These are phyloP conservation scores for Spheniscus mendiculus DNA, from an alignment of 2,113 vertebrate genomes.

Conservation along the genomic window DNA sequence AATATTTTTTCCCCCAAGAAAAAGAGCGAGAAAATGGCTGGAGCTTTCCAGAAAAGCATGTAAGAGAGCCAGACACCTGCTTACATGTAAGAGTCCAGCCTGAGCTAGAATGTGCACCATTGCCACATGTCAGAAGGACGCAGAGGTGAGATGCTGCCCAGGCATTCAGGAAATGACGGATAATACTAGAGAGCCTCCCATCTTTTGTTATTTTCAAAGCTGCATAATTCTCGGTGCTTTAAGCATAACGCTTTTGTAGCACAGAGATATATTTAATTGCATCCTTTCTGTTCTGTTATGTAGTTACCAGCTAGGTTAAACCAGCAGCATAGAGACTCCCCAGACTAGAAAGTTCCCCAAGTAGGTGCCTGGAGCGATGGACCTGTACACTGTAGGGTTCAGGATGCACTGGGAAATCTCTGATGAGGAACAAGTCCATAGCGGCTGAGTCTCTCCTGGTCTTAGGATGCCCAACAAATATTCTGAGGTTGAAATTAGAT, in stretches of 20 bases:
- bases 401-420: not conserved
- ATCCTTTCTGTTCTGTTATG: not conserved
- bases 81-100: not conserved
- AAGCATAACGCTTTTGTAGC: not conserved
- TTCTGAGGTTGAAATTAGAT: not conserved
- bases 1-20: not conserved
- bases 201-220: not conserved
- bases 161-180: not conserved
- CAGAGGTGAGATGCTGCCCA: not conserved
- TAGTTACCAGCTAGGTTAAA: not conserved
- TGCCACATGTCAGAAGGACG: not conserved
- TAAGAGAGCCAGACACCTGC: not conserved
- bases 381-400: not conserved
- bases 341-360: not conserved
- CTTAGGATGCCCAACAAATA: not conserved
- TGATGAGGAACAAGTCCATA: not conserved
- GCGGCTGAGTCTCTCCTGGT: not conserved
- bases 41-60: not conserved
- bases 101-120: not conserved
- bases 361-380: accelerated
- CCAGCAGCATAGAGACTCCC: not conserved
- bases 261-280: not conserved
- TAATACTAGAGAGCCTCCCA: not conserved
- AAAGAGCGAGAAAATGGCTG: not conserved
- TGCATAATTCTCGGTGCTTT: not conserved